Evolutionary conservation across 2,113 vertebrate species (phyloP).

Genomic region (Lutjanus erythropterus): DNA sequence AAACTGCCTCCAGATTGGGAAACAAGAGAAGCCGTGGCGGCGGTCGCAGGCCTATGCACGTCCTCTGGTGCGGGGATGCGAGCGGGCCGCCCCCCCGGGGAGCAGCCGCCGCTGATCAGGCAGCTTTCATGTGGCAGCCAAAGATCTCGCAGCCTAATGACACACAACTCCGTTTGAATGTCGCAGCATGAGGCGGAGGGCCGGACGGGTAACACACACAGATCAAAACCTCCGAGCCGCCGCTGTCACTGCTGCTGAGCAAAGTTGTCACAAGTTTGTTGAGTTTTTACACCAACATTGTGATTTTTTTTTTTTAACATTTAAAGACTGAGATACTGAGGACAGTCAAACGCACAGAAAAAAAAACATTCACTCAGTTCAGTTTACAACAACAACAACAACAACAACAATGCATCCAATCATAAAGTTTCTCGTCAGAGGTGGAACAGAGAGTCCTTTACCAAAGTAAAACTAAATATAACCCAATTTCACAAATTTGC

Average conservation of each 20-base stretch:
- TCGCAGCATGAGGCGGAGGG: slow-evolving; percentile 55
- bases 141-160: slow-evolving; percentile 66
- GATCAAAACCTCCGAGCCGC: slow-evolving; percentile 51
- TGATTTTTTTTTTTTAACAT: neutral
- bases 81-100: slow-evolving; percentile 12
- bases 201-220: slow-evolving; percentile 16
- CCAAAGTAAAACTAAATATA: neutral
- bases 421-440: slow-evolving; percentile 24
- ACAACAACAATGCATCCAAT: neutral
- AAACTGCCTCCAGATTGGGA: slow-evolving; percentile 11
- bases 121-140: slow-evolving; percentile 66
- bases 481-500: neutral
- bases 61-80: neutral
- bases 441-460: neutral
- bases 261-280: slow-evolving; percentile 36
- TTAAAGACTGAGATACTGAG: neutral
- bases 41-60: neutral
- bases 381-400: neutral
- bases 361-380: neutral
- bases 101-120: slow-evolving; percentile 32
- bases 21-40: slow-evolving; percentile 19
- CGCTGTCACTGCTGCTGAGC: neutral
- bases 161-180: slow-evolving; percentile 53
- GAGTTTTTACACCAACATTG: neutral
- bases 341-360: neutral